Base-by-base conservation (phyloP, 1,140 invertebrate genomes). In the Apolygus lucorum region DNA sequence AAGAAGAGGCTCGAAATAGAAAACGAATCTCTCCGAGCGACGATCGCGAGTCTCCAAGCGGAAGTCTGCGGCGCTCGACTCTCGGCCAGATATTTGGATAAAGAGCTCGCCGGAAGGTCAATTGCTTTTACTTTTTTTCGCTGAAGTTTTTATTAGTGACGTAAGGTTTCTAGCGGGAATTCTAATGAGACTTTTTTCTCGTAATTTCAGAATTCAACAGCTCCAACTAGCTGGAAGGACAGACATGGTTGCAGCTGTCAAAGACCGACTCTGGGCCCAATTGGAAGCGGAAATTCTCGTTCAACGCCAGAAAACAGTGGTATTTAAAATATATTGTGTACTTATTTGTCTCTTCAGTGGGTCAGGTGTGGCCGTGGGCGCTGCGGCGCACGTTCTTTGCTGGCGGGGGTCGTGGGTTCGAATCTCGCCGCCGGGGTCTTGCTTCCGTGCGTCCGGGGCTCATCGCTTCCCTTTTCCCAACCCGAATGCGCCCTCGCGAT, bases 241-340 rank as follows among this genome's bases (percentile, higher is more conserved):
- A 72, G 85, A 90, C 79, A 87, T 90, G 82, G 85, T 88, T n/a
- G 84, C 85, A 21, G 90, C 92, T 73, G 76, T 86, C 2, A 83
- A 91, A 74, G 89, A 92, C 74, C 87, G 88, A 68, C 78, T 93
- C 1, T 93, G 91, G 91, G 86, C 89, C 73, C 88, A 93, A 81
- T 78, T 93, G 68, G 91, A 93, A 78, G 88, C 91, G 0, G 91
- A 93, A 80, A 93, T 93, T 71, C 83, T 92, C 71, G 80, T 93
- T 34, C 90, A 93, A 78, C 82, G 91, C 64, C 90, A 92, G 78
- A 92, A 92, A 80, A 91, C 89, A 68, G 86, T 91, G 28, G 88
- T 90, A 73, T n/a, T n/a, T n/a, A n/a, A n/a, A n/a, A n/a, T n/a
- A n/a, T n/a, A n/a, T n/a, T n/a, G n/a, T n/a, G n/a, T n/a, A n/a